Evolutionary conservation across 1,140 invertebrate species (phyloP), one percentile per base, ranked within the genome.

Genomic region (Nephotettix cincticeps): DNA sequence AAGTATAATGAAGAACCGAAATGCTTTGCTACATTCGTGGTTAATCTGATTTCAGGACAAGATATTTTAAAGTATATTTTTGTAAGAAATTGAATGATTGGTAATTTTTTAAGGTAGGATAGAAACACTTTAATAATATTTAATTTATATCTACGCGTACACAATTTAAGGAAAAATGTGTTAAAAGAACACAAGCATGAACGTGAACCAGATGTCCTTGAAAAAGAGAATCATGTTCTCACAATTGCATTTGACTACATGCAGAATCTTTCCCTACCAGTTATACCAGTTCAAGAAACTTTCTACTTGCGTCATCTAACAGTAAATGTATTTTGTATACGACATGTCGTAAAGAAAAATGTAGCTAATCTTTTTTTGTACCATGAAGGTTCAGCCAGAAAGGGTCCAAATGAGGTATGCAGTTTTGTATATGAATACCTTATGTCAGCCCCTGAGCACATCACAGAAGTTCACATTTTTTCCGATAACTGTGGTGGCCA

Each of bases 211-310:
- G n/a, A n/a, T n/a, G n/a, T n/a, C n/a, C n/a, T n/a, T n/a, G n/a
- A 69, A 13, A 74, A 69, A 21, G 68, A 74, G 45, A 61, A 61
- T 28, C 71, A 69, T 43, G 54, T 71, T 28, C 72, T 40, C 71
- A 32, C 72, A 29, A 64, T 79, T 21, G 51, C 63, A 65, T 76
- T 80, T 69, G 79, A 80, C 75, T 80, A 75, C 68, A 79, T 79
- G 77, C 76, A 78, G 70, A 80, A 79, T 74, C 47, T 80, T 47
- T 72, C 72, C 11, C 45, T 65, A 4, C 63, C 63, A 32, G 45
- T 68, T 40, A 36, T 69, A 3, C 67, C 67, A 63, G 58, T 69
- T 19, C 71, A 72, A 45, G 56, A 72, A 45, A 72, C 69, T 23
- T 72, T 72, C 47, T 75, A 73, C 51, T 63, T 74, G 45, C 73